Conservation (phyloP, 2,888 invertebrate genomes). For the Hydropsyche betteni region DNA sequence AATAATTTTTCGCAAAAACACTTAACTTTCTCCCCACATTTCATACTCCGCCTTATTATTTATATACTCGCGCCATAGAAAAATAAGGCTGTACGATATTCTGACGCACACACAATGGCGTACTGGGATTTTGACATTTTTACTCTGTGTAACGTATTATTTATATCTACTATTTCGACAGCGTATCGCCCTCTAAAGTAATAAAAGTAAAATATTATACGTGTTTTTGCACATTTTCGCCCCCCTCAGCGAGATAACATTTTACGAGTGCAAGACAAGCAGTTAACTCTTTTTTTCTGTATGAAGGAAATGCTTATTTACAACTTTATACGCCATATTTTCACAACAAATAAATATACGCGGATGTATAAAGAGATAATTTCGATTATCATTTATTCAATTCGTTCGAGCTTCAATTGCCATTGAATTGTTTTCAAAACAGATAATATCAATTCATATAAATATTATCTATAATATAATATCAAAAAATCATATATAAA, state of each 20-base stretch:
- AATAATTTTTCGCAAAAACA: too few relatives aligned
- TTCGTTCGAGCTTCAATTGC: too few relatives aligned
- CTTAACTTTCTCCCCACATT: too few relatives aligned
- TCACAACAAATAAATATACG: not conserved
- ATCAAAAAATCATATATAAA: too few relatives aligned
- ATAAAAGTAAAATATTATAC: constrained; percentile 38
- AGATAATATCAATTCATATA: too few relatives aligned
- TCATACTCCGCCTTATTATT: too few relatives aligned
- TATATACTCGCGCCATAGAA: not conserved
- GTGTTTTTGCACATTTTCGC: constrained; percentile 26
- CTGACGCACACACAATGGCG: not conserved
- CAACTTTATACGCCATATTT: constrained; percentile 21
- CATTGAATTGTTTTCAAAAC: too few relatives aligned
- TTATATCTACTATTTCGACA: constrained; percentile 34
- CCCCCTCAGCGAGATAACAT: constrained; percentile 20
- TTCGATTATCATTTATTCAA: too few relatives aligned
- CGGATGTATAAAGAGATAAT: too few relatives aligned
- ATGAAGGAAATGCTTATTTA: constrained; percentile 8
- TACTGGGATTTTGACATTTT: constrained; percentile 3
- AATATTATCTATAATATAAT: too few relatives aligned
- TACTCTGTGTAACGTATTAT: constrained; percentile 22
- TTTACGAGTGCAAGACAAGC: constrained; percentile 36
- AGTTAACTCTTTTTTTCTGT: constrained; percentile 1
- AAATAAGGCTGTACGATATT: not conserved
- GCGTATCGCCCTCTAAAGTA: constrained; percentile 33